Evolutionary conservation across 2,113 vertebrate genomes (phyloP).

Genomic region (Sterrhoptilus dennistouni): DNA sequence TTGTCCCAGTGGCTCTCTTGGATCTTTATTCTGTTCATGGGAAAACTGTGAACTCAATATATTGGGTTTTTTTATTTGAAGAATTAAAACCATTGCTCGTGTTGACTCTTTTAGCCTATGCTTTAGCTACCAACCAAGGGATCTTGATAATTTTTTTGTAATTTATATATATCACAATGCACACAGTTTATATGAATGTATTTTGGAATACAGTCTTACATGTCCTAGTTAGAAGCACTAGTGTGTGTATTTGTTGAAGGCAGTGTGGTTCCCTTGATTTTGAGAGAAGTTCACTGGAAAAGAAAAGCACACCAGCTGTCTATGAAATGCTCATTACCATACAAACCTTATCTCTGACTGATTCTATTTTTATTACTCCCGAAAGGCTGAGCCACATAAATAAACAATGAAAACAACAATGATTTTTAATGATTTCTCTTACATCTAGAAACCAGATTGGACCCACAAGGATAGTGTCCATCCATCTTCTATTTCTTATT

Average conservation of each 20-base stretch:
- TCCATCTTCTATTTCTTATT: background rate
- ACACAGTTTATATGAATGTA: background rate
- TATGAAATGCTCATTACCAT: background rate
- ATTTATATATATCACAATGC: background rate
- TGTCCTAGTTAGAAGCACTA: background rate
- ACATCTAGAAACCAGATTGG: background rate
- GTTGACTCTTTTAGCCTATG: background rate
- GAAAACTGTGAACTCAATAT: background rate
- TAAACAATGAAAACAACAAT: background rate
- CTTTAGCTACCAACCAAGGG: background rate
- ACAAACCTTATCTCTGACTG: background rate
- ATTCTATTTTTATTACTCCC: background rate
- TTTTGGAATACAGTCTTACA: background rate
- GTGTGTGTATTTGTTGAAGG: background rate
- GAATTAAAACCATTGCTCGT: background rate
- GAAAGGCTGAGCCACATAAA: background rate
- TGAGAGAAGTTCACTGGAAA: background rate
- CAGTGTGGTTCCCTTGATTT: background rate
- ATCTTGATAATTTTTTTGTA: background rate
- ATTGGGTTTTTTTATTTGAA: background rate
- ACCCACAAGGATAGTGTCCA: background rate
- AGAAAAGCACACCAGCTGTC: background rate
- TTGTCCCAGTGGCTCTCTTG: background rate
- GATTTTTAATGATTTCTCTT: background rate
- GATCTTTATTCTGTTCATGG: background rate